Evolutionary conservation across 2,113 vertebrate species (phyloP).

Genomic region (Panthera tigris): DNA sequence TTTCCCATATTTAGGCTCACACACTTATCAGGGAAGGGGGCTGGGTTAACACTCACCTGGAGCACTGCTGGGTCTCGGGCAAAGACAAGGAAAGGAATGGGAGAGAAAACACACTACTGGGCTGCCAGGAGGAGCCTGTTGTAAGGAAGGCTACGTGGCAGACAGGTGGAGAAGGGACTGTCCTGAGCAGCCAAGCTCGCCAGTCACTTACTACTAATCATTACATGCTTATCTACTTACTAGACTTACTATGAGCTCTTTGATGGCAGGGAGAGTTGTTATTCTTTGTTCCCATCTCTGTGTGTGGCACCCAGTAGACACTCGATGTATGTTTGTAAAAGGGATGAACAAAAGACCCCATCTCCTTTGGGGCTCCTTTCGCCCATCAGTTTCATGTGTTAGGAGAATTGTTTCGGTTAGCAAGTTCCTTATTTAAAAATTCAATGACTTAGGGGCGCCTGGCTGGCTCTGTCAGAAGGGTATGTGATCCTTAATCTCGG

Average conservation of each 20-base stretch:
- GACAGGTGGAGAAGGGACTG: background rate
- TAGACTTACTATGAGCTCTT: background rate
- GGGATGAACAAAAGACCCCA: background rate
- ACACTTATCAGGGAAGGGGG: background rate
- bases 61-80: too few relatives aligned
- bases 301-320: background rate
- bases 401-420: background rate
- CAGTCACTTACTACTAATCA: background rate
- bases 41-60: background rate
- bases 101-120: background rate
- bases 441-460: background rate
- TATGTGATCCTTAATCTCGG: background rate
- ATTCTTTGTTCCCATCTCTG: background rate
- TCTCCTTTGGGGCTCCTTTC: background rate
- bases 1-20: background rate
- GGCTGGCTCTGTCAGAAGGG: background rate
- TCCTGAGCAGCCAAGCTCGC: background rate
- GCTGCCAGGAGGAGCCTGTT: background rate
- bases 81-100: background rate
- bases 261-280: background rate
- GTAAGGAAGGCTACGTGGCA: background rate
- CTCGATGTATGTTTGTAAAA: background rate
- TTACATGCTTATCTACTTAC: background rate
- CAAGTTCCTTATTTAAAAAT: slow-evolving; percentile 14
- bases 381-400: background rate